These are phyloP conservation scores for Heterotilapia buettikoferi DNA, from an alignment of 2,113 vertebrate species.

Conservation along the genomic window DNA sequence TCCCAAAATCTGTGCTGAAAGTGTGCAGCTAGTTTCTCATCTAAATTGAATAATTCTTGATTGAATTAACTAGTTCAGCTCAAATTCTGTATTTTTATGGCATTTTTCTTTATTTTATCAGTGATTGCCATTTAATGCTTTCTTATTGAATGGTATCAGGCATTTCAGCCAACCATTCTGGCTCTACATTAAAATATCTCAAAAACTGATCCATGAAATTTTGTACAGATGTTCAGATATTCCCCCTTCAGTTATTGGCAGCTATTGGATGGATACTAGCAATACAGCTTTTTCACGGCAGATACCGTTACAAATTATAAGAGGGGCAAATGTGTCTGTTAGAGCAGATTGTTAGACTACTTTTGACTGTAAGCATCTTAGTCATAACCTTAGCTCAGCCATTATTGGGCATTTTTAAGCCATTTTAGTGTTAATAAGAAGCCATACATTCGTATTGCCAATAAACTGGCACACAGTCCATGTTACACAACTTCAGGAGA, in stretches of 20 bases:
- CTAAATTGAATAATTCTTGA: not conserved
- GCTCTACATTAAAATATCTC: not conserved
- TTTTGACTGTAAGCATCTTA: not conserved
- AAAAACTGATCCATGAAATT: not conserved
- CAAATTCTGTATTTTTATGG: not conserved
- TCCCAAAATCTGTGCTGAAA: not conserved
- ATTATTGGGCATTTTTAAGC: not conserved
- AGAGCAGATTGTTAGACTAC: not conserved
- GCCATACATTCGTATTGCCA: not conserved
- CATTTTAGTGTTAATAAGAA: not conserved
- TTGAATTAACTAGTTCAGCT: not conserved
- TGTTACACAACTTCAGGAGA: not conserved
- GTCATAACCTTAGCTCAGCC: not conserved
- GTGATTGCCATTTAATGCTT: not conserved
- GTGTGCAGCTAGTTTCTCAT: not conserved
- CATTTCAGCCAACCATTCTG: not conserved
- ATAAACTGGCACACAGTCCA: not conserved
- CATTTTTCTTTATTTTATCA: not conserved
- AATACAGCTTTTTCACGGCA: not conserved
- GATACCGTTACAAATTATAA: not conserved
- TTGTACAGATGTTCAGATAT: not conserved
- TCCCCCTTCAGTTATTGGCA: not conserved
- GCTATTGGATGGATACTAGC: not conserved
- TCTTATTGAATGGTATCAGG: not conserved
- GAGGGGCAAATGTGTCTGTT: not conserved